These are phyloP conservation scores for Trinectes maculatus DNA, from an alignment of 2,113 vertebrate genomes.

Conservation along the genomic window DNA sequence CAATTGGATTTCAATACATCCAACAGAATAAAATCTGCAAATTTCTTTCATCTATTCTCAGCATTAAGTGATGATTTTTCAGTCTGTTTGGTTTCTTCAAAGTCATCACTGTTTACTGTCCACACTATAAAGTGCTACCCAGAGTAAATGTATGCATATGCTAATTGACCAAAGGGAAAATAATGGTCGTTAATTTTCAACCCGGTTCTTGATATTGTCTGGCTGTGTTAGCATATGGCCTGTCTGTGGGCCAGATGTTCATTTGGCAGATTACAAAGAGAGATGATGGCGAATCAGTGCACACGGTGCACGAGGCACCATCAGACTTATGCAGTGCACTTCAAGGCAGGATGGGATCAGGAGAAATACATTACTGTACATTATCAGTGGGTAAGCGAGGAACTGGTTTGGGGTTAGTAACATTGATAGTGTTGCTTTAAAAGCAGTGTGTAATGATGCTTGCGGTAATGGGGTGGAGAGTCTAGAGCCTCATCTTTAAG, in stretches of 20 bases:
- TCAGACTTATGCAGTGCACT: too few relatives aligned
- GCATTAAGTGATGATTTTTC: too few relatives aligned
- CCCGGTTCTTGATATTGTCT: slow-evolving; percentile 14
- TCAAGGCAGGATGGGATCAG: too few relatives aligned
- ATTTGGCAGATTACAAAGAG: slow-evolving; percentile 19
- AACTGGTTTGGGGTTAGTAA: neutral
- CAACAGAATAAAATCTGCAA: neutral
- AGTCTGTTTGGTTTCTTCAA: too few relatives aligned
- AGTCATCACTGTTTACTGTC: slow-evolving; percentile 8
- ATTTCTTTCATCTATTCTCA: too few relatives aligned
- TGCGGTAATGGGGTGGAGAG: neutral
- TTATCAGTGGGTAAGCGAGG: neutral
- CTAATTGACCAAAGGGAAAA: slow-evolving; percentile 38
- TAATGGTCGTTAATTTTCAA: slow-evolving; percentile 23
- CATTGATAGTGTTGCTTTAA: neutral
- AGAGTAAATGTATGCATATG: slow-evolving; percentile 30
- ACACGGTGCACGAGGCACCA: neutral
- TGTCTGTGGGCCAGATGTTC: slow-evolving; percentile 11
- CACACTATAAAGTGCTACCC: slow-evolving; percentile 7
- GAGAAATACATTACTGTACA: too few relatives aligned
- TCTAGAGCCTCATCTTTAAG: too few relatives aligned
- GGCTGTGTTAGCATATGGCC: slow-evolving; percentile 26
- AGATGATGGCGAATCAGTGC: neutral
- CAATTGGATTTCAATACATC: neutral
- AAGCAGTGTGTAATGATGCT: neutral